Percentiles rank a stretch among this genome's conserved stretches.
Evolutionary conservation across 1,140 invertebrate species (phyloP).

Genomic region (Leguminivora glycinivorella): DNA sequence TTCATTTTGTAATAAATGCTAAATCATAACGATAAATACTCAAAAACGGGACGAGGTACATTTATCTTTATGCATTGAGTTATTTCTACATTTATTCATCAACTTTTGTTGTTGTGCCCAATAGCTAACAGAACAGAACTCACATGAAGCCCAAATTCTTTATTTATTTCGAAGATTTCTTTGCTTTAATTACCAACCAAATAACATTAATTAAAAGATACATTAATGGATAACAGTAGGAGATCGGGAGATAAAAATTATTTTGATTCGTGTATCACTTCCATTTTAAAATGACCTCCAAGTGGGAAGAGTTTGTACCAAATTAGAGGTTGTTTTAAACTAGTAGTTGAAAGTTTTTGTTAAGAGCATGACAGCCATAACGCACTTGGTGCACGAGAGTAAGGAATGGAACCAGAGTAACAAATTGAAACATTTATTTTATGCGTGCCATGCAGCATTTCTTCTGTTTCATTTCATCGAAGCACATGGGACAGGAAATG

Average conservation of each 20-base stretch:
- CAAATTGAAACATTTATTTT: not conserved
- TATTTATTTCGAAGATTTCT: conserved; percentile 19
- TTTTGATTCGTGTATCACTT: conserved; percentile 13
- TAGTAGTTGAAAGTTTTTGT: conserved; percentile 14
- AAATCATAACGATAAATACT: not conserved
- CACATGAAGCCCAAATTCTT: not conserved
- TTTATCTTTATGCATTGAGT: not conserved
- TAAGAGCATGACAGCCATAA: conserved; percentile 17
- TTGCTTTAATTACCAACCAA: conserved; percentile 25
- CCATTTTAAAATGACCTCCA: not conserved
- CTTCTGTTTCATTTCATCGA: too few species aligned
- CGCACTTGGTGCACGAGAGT: not conserved
- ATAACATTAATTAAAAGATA: conserved; percentile 29
- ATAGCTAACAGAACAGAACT: conserved; percentile 18
- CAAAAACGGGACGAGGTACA: not conserved
- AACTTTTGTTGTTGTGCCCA: conserved; percentile 23
- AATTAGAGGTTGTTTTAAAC: not conserved
- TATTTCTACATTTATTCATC: not conserved
- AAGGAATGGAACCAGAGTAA: not conserved
- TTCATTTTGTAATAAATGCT: too few species aligned
- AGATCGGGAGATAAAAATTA: conserved; percentile 24
- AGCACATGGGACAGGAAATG: too few species aligned
- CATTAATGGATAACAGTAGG: conserved; percentile 28
- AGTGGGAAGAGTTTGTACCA: too few species aligned
- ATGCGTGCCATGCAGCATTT: not conserved